Evolutionary conservation across 2,888 invertebrate genomes (phyloP), one percentile per base, ranked within the genome.

Genomic region (Lagria hirta): DNA sequence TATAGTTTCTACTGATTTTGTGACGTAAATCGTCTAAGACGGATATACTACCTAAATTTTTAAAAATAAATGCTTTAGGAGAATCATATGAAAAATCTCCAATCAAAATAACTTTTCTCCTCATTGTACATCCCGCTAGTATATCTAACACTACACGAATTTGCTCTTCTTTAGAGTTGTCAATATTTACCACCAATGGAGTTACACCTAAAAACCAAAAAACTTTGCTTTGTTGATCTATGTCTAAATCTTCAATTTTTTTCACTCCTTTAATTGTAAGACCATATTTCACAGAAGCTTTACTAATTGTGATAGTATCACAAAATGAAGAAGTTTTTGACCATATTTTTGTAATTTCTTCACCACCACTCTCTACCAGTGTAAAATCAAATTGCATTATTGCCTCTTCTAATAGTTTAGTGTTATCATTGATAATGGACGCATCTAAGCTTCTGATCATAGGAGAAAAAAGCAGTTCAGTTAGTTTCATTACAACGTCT

Each of bases 311-410:
- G 13, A 22, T 33, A 13, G 22, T 3, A 4, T 27, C 14, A 10
- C 3, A 15, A n/a, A n/a, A n/a, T 6, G 5, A 3, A 6, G 3
- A 7, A n/a, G 33, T 21, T 12, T 7, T 1, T 5, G 5, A 3
- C 33, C 33, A 33, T 3, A 33, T 33, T 21, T 33, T 18, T 11
- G 21, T 13, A 3, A 33, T 33, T n/a, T n/a, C n/a, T n/a, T n/a
- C n/a, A n/a, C 10, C 29, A 3, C 21, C 22, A 33, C n/a, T 21
- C 10, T 33, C 33, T n/a, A 33, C 13, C 3, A 21, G 7, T 13
- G 33, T 33, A n/a, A 33, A n/a, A 7, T 33, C 33, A 13, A 21
- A 33, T 13, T 21, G 13, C 14, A 33, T 10, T 13, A 33, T 22
- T 4, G 33, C 33, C 3, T n/a, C n/a, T 22, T 22, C 14, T 11